Percentiles rank a stretch among this genome's conserved stretches.
phyloP scores from a whole-genome alignment of 2,797 vertebrate genomes.

The Bradypodion ventrale region DNA sequence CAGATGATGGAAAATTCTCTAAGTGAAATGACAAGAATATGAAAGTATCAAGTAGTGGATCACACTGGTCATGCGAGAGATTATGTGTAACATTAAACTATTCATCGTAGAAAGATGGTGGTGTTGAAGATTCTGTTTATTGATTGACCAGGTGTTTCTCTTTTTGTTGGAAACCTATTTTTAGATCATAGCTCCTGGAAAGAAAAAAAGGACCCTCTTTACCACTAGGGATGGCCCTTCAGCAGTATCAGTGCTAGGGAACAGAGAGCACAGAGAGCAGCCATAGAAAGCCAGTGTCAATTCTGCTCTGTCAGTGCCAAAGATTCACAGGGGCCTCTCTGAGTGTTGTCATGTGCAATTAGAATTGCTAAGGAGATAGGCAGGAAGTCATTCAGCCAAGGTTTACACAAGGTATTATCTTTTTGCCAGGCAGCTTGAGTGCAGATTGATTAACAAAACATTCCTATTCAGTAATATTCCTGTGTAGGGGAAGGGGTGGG shows the following conservation, averaged over 20 bases:
- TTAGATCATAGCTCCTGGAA: slow-evolving; percentile 55
- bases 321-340: slow-evolving; percentile 62
- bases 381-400: slow-evolving; percentile 62
- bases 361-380: slow-evolving; percentile 43
- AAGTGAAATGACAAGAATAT: slow-evolving; percentile 15
- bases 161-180: slow-evolving; percentile 44
- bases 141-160: slow-evolving; percentile 34
- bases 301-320: slow-evolving; percentile 62
- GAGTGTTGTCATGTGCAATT: slow-evolving; percentile 69
- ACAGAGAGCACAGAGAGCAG: slow-evolving; percentile 70
- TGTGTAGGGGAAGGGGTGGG: slow-evolving; percentile 46
- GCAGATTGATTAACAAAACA: slow-evolving; percentile 67
- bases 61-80: slow-evolving; percentile 20
- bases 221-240: slow-evolving; percentile 58
- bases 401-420: slow-evolving; percentile 56
- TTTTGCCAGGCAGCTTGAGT: slow-evolving; percentile 58
- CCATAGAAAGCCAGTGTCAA: slow-evolving; percentile 60
- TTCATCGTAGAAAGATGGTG: not conserved
- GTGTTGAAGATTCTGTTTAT: not conserved
- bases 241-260: slow-evolving; percentile 68
- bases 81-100: slow-evolving; percentile 6
- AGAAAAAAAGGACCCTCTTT: slow-evolving; percentile 48
- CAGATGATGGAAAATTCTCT: slow-evolving; percentile 9
- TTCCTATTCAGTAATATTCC: slow-evolving; percentile 60
- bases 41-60: slow-evolving; percentile 23